phyloP scores from a whole-genome alignment of 2,113 vertebrate species.

The Stigmatopora nigra region DNA sequence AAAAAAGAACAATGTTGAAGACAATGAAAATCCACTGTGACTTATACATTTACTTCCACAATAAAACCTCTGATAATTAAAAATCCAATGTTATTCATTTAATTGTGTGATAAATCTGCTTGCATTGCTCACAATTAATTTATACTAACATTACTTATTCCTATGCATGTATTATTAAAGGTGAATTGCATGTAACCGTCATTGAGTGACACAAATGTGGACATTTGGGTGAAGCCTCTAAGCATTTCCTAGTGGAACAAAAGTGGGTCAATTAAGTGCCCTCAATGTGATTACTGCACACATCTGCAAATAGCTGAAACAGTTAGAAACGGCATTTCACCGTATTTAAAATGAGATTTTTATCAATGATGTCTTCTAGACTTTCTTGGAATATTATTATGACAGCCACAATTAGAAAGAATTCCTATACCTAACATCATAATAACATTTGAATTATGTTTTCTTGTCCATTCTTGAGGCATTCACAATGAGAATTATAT shows the following conservation, averaged over 20 bases:
- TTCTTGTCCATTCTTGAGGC: no score
- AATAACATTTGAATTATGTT: no score
- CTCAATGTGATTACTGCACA: conserved; percentile 18
- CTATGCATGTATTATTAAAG: conserved; percentile 9
- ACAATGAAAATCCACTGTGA: conserved; percentile 6
- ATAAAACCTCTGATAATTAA: background rate
- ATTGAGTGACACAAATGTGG: background rate
- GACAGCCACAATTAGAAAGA: background rate
- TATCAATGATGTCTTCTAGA: background rate
- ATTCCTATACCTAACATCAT: background rate
- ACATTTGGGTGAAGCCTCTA: conserved; percentile 2
- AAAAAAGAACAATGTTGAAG: background rate
- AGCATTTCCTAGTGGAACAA: conserved; percentile 6
- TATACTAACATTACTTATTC: background rate
- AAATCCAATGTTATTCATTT: background rate
- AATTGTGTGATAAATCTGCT: background rate
- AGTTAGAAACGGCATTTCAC: background rate
- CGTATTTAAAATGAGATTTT: background rate
- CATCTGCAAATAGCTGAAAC: conserved; percentile 11
- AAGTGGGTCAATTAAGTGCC: conserved; percentile 19
- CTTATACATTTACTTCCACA: background rate
- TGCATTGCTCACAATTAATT: conserved; percentile 1
- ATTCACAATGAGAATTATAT: no score
- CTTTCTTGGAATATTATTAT: background rate
- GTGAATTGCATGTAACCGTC: conserved; percentile 9